These are phyloP conservation scores for Steinernema khuongi DNA, from an alignment of 1,140 invertebrate species.

Conservation along the genomic window DNA sequence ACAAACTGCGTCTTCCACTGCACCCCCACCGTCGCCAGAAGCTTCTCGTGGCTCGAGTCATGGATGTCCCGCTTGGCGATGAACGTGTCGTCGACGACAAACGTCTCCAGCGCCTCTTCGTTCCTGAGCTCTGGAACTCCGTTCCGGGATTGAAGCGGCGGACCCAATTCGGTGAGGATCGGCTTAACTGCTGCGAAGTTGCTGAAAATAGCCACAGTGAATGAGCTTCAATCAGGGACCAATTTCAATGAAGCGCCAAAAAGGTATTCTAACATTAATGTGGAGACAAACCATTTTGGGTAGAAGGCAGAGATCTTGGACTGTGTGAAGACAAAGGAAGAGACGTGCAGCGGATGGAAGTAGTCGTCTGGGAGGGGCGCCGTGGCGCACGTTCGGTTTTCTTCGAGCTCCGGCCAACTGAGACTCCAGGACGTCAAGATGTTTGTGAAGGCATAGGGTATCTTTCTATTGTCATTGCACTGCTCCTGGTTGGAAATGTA, in stretches of 20 bases:
- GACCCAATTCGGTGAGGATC: constrained; percentile 21
- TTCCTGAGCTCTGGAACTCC: too few relatives aligned
- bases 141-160: too few relatives aligned
- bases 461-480: background rate
- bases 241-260: background rate
- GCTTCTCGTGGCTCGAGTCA: background rate
- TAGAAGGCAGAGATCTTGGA: constrained; percentile 31
- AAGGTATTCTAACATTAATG: background rate
- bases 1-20: constrained; percentile 24
- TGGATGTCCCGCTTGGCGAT: background rate
- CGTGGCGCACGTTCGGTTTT: constrained; percentile 21
- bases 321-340: constrained; percentile 35
- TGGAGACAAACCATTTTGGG: constrained; percentile 25
- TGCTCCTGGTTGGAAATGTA: background rate
- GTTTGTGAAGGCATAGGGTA: background rate
- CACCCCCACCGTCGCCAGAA: background rate
- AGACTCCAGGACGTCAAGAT: background rate
- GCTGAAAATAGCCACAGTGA: too few relatives aligned
- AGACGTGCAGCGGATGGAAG: constrained; percentile 20
- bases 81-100: background rate
- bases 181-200: constrained; percentile 23
- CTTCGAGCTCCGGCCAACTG: constrained; percentile 21
- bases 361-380: constrained; percentile 17
- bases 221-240: too few relatives aligned
- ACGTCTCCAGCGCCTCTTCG: background rate